Base-by-base conservation (phyloP, 1,140 invertebrate genomes). In the Diachasmimorpha longicaudata region DNA sequence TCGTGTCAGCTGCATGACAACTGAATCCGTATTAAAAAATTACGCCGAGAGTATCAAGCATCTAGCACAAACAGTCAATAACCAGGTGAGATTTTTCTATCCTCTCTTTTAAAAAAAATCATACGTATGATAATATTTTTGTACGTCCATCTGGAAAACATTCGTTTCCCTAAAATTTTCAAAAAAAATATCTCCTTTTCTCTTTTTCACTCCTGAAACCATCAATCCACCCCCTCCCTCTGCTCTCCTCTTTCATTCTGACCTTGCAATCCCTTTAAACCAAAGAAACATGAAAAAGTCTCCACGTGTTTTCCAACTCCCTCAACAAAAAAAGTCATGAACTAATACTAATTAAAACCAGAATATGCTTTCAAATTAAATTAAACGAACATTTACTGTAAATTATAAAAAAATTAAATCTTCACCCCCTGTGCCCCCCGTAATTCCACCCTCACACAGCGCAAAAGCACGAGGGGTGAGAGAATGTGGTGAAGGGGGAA, bases 11-110 rank as follows among this genome's bases (percentile, higher is more conserved):
- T 92, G 91, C 77, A 88, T 92, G 80, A 89, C 90, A 74, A 93
- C 92, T 9, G 92, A 93, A 78, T 91, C 91, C 0, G 90, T 92
- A 77, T 87, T 93, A 67, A 89, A 92, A 77, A 93, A 93, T 86
- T 93, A 93, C 81, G 91, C 92, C 0, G 92, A 93, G 58, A 92
- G 91, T 76, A 90, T 93, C 88, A 90, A 92, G 81, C 91, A 92
- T 19, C 90, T 93, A 58, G 92, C 91, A 13, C 90, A 90, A 48
- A 92, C 91, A 39, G 92, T 93, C 77, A 92, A 91, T 78, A 92
- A 90, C 84, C 92, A 93, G 90, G 92, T 92, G 79, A 87, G 78
- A 69, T 55, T 11, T 42, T 44, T 71, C n/a, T 23, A 69, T 11
- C 44, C 44, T 71, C n/a, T 23, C 13, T 52, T 79, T 25, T 46